A percentile compares a stretch with the other conserved stretches of the same genome.
Evolutionary conservation across 2,113 vertebrate genomes (phyloP).

Genomic region (Epinephelus lanceolatus): DNA sequence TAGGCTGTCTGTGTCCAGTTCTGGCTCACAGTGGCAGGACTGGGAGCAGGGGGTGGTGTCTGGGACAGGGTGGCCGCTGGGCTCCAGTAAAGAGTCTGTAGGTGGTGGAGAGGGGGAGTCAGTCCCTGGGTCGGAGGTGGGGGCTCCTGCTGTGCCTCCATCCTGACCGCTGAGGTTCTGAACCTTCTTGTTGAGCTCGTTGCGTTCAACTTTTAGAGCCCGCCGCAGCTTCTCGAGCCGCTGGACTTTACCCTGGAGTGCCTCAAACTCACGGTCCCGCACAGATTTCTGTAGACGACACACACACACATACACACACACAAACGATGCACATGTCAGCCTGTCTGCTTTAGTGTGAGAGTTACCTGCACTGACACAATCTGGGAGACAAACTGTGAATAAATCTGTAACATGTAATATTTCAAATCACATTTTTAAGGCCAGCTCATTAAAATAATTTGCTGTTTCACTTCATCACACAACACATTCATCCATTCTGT

Average conservation of each 20-base stretch:
- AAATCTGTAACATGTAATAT: too few species aligned
- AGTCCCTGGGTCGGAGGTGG: slow-evolving; percentile 59
- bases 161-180: slow-evolving; percentile 86
- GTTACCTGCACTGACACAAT: not conserved
- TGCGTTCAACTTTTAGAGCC: slow-evolving; percentile 94
- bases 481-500: not conserved
- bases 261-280: slow-evolving; percentile 93
- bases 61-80: slow-evolving; percentile 15
- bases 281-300: slow-evolving; percentile 89
- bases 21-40: slow-evolving; percentile 65
- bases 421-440: too few species aligned
- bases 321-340: not conserved
- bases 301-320: not conserved
- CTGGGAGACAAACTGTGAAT: not conserved
- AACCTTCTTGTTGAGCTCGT: slow-evolving; percentile 97
- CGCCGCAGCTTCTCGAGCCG: slow-evolving; percentile 95
- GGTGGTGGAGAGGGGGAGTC: slow-evolving; percentile 77
- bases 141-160: slow-evolving; percentile 12
- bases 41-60: slow-evolving; percentile 58
- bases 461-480: not conserved
- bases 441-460: not conserved
- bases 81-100: slow-evolving; percentile 65
- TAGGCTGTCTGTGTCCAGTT: slow-evolving; percentile 46
- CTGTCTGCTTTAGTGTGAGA: not conserved
- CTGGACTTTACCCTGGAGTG: slow-evolving; percentile 95